These are phyloP conservation scores for Malaclemys terrapin DNA, from an alignment of 2,113 vertebrate species.

Conservation along the genomic window DNA sequence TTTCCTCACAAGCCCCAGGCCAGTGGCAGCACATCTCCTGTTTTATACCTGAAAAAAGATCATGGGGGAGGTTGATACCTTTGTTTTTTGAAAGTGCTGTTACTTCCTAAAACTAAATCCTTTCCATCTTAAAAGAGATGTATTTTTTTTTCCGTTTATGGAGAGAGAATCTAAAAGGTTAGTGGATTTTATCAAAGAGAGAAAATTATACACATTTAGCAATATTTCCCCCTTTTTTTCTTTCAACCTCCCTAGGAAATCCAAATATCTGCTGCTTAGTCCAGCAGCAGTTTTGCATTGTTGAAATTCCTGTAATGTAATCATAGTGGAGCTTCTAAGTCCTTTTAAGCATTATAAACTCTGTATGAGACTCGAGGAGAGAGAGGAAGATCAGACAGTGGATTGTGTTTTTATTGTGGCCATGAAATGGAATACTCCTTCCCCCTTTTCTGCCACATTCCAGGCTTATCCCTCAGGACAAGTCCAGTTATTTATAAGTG, in stretches of 20 bases:
- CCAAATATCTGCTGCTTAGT: background rate
- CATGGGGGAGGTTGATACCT: background rate
- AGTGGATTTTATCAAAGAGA: background rate
- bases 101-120: background rate
- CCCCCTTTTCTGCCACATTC: background rate
- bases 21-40: background rate
- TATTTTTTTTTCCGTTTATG: background rate
- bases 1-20: background rate
- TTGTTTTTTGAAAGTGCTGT: background rate
- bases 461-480: background rate
- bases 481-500: background rate
- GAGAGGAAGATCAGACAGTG: background rate
- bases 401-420: background rate
- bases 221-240: background rate
- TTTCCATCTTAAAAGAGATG: background rate
- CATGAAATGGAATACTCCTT: background rate
- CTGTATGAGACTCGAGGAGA: background rate
- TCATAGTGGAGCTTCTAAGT: background rate
- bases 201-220: background rate
- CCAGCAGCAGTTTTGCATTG: background rate
- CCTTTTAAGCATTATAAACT: background rate
- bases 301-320: background rate
- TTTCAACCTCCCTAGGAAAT: background rate
- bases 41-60: background rate
- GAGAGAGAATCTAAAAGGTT: background rate